Evolutionary conservation across 1,140 invertebrate genomes (phyloP).

Genomic region (Cylas formicarius): DNA sequence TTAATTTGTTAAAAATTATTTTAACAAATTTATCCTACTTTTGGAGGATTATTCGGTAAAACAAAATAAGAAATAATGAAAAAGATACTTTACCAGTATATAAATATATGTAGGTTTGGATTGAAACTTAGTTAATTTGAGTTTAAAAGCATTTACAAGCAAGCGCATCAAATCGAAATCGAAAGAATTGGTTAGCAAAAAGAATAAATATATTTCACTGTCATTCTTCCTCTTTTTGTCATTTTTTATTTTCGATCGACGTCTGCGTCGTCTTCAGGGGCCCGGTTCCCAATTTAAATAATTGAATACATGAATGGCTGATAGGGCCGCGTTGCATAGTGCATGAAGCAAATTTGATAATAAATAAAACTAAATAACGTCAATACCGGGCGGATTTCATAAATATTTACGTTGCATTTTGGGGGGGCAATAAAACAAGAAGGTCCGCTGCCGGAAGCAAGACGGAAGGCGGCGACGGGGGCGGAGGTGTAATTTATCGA

Average conservation of each 20-base stretch:
- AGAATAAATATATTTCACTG: constrained; percentile 33
- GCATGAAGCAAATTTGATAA: constrained; percentile 43
- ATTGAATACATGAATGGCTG: constrained; percentile 43
- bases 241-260: constrained; percentile 15
- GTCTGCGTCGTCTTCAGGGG: constrained; percentile 12
- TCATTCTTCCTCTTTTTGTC: constrained; percentile 33
- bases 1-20: too few species aligned
- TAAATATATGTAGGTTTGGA: too few species aligned
- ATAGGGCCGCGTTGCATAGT: constrained; percentile 41
- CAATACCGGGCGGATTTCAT: constrained; percentile 36
- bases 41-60: too few species aligned
- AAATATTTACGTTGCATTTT: constrained; percentile 39
- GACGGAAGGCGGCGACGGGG: constrained; percentile 17
- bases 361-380: constrained; percentile 43
- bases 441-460: constrained; percentile 13
- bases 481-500: too few species aligned
- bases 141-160: too few species aligned
- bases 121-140: too few species aligned
- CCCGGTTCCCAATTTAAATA: constrained; percentile 39
- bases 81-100: too few species aligned
- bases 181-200: too few species aligned
- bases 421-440: constrained; percentile 32
- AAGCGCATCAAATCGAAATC: too few species aligned
- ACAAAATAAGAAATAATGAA: too few species aligned
- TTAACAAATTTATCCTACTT: too few species aligned